Base-by-base conservation (phyloP, 1,140 invertebrate species). In the Brachionus manjavacas region DNA sequence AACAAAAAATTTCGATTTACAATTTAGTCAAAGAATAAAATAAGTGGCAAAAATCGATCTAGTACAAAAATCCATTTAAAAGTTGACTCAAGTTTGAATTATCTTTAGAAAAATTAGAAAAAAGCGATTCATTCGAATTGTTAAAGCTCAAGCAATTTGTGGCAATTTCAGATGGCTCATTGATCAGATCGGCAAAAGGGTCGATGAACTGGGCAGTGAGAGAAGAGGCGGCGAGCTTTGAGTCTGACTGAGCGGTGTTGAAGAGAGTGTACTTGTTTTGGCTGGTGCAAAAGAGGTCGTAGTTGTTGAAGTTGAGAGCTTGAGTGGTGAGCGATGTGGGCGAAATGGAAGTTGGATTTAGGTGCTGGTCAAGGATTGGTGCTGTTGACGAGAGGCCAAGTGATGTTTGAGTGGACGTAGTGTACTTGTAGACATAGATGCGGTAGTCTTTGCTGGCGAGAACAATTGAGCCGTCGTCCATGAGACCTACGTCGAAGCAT, bases 381-480 rank as follows among this genome's bases (percentile, higher is more conserved):
- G 16, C 20, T 12, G 72, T 46, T n/a, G 41, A 49, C 1, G 41
- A 23, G 0, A 49, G 31, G n/a, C 25, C 43, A 14, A 76, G 2
- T 25, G 41, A 35, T 23, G 43, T 49, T 52, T 28, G 16, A 6
- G 46, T 52, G 14, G 25, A 60, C 16, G 52, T 81, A 6, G 79
- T 64, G 20, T 81, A 84, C 39, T 84, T 84, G 91, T 98, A 99
- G 88, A 98, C 96, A 91, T 99, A 99, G 16, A 99, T 93, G 35
- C 96, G 93, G 90, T 99, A 99, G 89, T 99, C 97, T 91, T 99
- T 99, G 91, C 95, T 97, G 84, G 97, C 96, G 85, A 99, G 91
- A 8, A 99, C 97, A 28, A 99, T 96, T 64, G 95, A 97, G n/a
- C 96, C 96, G 89, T 99, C 96, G 89, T 99, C 97, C 94, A 99